Evolutionary conservation across 2,888 invertebrate species (phyloP), one percentile per base, ranked within the genome.

Genomic region (Metellina segmentata): DNA sequence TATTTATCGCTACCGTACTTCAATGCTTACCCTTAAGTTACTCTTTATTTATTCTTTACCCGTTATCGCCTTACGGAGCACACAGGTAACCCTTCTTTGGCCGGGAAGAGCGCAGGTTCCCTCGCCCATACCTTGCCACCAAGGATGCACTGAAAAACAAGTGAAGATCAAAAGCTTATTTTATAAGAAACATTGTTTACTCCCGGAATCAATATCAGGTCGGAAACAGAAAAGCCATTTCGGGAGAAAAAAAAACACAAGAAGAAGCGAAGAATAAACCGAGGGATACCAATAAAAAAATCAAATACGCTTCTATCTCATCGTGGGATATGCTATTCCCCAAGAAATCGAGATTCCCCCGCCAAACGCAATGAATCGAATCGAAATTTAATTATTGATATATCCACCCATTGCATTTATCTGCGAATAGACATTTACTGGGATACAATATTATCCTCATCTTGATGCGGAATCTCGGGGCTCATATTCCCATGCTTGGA

Each of bases 381-480:
- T 79, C 87, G 70, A 79, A 87, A 87, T 87, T 81, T 71, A 87
- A 81, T 87, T 81, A 87, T 81, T 72, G 52, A 78, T 79, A 78
- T 77, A 69, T 48, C 20, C 52, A 20, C 52, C 72, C 51, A 20
- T 70, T 48, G 51, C 19, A 53, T 85, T 75, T 74, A 49, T 75
- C 75, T 9, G 81, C 34, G 19, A 48, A 71, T 13, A 69, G 34
- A 70, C 48, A 70, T 49, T 7, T 20, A 81, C 72, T 13, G 53
- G 20, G 72, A 34, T 34, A 34, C 34, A 34, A 34, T 34, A 34
- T 34, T 34, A 34, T 34, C 34, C 72, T n/a, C 49, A 13, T 51
- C 53, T 72, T 74, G 11, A 61, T 61, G 13, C 74, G 20, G 34
- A 20, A 52, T 51, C 49, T 20, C 48, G 71, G 69, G 34, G 61